A percentile compares a stretch with the other conserved stretches of the same genome.
phyloP scores from a whole-genome alignment of 2,797 vertebrate genomes.

The Lagodon rhomboides region DNA sequence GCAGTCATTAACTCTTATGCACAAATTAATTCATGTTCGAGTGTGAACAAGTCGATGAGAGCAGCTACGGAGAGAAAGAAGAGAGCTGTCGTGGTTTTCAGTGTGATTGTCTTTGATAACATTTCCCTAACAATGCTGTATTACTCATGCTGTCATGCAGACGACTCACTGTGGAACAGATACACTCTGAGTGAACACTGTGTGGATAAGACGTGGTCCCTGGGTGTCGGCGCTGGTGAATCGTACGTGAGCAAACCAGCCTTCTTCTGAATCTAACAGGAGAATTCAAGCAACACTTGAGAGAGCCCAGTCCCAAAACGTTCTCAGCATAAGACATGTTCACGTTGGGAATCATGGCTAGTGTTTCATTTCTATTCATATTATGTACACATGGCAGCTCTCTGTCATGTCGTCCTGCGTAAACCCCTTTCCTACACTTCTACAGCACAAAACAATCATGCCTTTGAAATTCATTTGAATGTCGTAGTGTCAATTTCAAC shows the following conservation, averaged over 20 bases:
- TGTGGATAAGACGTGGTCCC: slow-evolving; percentile 1
- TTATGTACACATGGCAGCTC: too few species aligned
- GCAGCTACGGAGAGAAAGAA: background rate
- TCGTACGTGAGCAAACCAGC: background rate
- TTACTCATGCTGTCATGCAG: slow-evolving; percentile 21
- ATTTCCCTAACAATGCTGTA: background rate
- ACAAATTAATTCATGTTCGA: slow-evolving; percentile 9
- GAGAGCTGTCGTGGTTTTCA: background rate
- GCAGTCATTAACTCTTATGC: background rate
- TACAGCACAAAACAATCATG: too few species aligned
- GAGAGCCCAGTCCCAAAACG: too few species aligned
- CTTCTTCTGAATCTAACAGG: too few species aligned
- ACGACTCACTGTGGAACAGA: slow-evolving; percentile 19
- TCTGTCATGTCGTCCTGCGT: too few species aligned
- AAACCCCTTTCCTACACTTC: too few species aligned
- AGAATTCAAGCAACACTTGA: too few species aligned
- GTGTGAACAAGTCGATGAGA: background rate
- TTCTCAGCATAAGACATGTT: too few species aligned
- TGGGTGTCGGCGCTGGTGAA: background rate
- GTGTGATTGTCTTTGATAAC: background rate
- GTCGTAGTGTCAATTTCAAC: background rate
- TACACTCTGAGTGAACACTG: slow-evolving; percentile 14
- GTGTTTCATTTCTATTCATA: too few species aligned
- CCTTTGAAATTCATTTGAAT: too few species aligned
- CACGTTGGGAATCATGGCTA: too few species aligned